These are phyloP conservation scores for Limosa lapponica DNA, from an alignment of 2,797 vertebrate species.

Conservation along the genomic window DNA sequence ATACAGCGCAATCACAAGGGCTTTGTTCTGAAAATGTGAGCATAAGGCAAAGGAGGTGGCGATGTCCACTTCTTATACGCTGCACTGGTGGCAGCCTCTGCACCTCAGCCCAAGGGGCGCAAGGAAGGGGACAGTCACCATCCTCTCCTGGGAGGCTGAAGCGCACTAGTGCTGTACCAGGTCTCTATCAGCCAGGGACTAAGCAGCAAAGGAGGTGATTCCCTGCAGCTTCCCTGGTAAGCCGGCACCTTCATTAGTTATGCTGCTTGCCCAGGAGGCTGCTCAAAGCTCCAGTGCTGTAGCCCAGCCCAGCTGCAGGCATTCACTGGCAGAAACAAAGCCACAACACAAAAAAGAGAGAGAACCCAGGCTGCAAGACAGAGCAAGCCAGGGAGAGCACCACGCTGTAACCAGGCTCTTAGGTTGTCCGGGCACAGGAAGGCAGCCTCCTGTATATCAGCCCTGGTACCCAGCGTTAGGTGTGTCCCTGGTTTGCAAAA, in stretches of 20 bases:
- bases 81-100: not conserved
- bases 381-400: not conserved
- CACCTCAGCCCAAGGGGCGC: no score
- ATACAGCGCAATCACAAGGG: not conserved
- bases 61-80: accelerated
- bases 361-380: not conserved
- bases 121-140: not conserved
- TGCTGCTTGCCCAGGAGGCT: not conserved
- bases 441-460: not conserved
- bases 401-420: accelerated
- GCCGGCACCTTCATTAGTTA: not conserved
- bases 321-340: accelerated
- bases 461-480: not conserved
- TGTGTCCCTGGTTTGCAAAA: not conserved
- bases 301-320: not conserved
- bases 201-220: not conserved
- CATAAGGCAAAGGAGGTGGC: not conserved
- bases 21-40: not conserved
- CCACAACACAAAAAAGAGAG: not conserved
- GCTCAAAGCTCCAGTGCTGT: not conserved
- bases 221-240: not conserved
- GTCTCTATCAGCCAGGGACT: not conserved
- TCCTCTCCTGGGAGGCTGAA: not conserved
- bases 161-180: not conserved
- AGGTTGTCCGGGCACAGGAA: not conserved